Conservation (phyloP, 1,140 invertebrate species). For the Amyelois transitella region DNA sequence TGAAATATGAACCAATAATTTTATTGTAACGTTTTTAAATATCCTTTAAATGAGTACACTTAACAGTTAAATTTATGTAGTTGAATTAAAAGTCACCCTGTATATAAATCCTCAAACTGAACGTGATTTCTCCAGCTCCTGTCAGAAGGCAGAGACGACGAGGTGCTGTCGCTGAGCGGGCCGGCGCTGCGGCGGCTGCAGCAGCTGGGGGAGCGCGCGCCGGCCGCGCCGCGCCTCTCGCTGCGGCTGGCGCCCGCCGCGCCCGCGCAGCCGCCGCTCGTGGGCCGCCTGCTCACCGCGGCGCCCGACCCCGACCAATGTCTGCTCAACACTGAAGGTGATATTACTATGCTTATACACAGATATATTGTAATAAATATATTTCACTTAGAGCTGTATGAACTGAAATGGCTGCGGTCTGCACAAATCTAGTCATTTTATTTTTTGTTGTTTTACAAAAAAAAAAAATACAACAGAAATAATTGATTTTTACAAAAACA, state of each 20-base stretch:
- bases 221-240: slow-evolving; percentile 57
- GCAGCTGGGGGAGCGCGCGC: slow-evolving; percentile 72
- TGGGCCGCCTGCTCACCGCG: slow-evolving; percentile 66
- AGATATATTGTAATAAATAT: neutral
- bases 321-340: slow-evolving; percentile 73
- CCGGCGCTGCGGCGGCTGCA: slow-evolving; percentile 79
- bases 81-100: too few relatives aligned
- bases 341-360: neutral
- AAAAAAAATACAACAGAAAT: too few relatives aligned
- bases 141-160: slow-evolving; percentile 79
- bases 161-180: slow-evolving; percentile 79
- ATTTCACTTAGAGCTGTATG: neutral
- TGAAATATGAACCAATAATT: too few relatives aligned
- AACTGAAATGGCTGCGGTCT: too few relatives aligned
- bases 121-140: slow-evolving; percentile 65
- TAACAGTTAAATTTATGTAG: too few relatives aligned
- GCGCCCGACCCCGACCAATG: slow-evolving; percentile 75
- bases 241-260: slow-evolving; percentile 47
- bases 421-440: too few relatives aligned
- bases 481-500: too few relatives aligned
- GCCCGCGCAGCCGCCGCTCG: slow-evolving; percentile 34
- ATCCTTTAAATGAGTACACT: too few relatives aligned
- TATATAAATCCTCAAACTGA: too few relatives aligned
- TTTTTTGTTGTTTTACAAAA: too few relatives aligned
- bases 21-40: too few relatives aligned